Evolutionary conservation across 2,797 vertebrate species (phyloP).

Genomic region (Salarias fasciatus): DNA sequence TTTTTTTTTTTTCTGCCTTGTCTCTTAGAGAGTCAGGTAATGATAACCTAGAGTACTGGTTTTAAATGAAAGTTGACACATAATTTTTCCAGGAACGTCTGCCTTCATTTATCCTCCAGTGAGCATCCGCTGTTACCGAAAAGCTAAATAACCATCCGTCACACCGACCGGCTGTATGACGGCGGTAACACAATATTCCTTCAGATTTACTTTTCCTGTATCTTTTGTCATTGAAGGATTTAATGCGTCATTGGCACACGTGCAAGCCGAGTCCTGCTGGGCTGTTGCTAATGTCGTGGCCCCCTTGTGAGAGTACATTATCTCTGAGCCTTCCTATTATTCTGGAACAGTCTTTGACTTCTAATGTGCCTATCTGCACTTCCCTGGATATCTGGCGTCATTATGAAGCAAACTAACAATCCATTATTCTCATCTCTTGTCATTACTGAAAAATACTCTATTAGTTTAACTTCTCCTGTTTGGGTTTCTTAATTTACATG

Average conservation of each 20-base stretch:
- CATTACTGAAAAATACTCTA: slow-evolving; percentile 69
- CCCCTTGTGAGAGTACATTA: slow-evolving; percentile 82
- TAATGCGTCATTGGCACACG: slow-evolving; percentile 79
- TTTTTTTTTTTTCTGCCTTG: slow-evolving; percentile 13
- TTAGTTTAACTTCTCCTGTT: slow-evolving; percentile 70
- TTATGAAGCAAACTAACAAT: slow-evolving; percentile 76
- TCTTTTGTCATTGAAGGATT: slow-evolving; percentile 83
- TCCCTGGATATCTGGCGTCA: slow-evolving; percentile 71
- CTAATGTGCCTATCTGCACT: slow-evolving; percentile 80
- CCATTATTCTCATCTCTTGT: slow-evolving; percentile 73
- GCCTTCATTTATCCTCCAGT: neutral
- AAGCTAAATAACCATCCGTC: too few relatives aligned
- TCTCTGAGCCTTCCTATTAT: slow-evolving; percentile 80
- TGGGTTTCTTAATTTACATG: slow-evolving; percentile 59
- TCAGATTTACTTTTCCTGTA: slow-evolving; percentile 73
- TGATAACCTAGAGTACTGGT: slow-evolving; percentile 7
- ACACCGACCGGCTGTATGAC: slow-evolving; percentile 19
- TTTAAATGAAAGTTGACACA: slow-evolving; percentile 11
- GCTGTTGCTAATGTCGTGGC: slow-evolving; percentile 82
- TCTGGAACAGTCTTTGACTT: slow-evolving; percentile 80
- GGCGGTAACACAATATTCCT: slow-evolving; percentile 57
- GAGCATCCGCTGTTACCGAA: too few relatives aligned
- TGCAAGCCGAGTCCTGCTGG: slow-evolving; percentile 77
- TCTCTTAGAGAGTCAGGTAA: slow-evolving; percentile 13
- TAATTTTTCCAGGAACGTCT: slow-evolving; percentile 10